Evolutionary conservation across 2,797 vertebrate species (phyloP), one percentile per base, ranked within the genome.

Genomic region (Chrosomus eos): DNA sequence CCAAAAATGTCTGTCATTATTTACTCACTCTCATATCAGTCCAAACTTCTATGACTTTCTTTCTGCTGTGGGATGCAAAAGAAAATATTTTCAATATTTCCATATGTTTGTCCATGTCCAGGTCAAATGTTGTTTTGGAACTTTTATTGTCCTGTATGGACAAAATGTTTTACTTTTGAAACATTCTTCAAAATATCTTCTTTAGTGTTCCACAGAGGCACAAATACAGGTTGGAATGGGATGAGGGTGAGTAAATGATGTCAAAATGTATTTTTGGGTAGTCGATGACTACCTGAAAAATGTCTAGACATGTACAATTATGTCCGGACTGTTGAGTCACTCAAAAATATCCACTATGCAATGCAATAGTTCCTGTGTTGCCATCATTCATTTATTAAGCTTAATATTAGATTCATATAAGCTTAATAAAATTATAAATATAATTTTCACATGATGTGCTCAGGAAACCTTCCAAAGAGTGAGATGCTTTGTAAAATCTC

Each of bases 381-480:
- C 11, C 9, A 31, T 72, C 18, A 28, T 45, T 48, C 0, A 19
- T 48, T 45, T 48, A 9, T 28, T 48, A 28, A 48, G 14, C 43
- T 18, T 72, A 72, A 48, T 48, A 28, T 72, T 48, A n/a, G n/a
- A n/a, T n/a, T n/a, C n/a, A n/a, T n/a, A n/a, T n/a, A n/a, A n/a
- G n/a, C n/a, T n/a, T n/a, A n/a, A n/a, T n/a, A n/a, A n/a, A n/a
- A n/a, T n/a, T n/a, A n/a, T n/a, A n/a, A n/a, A n/a, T n/a, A n/a
- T n/a, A 45, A 45, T 45, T 80, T 75, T 31, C 23, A 53, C 40
- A 81, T 75, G 38, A 86, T n/a, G 75, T 80, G 45, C 48, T 58
- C 79, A 72, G 51, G 66, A 33, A 83, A 38, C 75, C 80, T 77
- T 45, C 83, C 81, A 53, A 80, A 88, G 84, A 90, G 87, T 85